Base-by-base conservation (phyloP, 1,140 invertebrate species). In the Polypedilum vanderplanki region DNA sequence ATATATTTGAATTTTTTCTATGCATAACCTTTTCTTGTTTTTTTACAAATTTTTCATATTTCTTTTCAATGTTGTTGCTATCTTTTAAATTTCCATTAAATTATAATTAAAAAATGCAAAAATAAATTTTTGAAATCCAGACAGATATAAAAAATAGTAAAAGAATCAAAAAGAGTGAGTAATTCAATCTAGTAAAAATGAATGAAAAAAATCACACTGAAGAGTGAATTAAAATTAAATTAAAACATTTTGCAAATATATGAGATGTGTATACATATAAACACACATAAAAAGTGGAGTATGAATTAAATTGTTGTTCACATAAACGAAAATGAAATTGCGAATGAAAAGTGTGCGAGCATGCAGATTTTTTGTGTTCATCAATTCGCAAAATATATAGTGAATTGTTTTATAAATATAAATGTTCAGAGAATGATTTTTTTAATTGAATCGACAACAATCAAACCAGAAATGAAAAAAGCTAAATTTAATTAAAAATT, bases 401-500 rank as follows among this genome's bases (percentile, higher is more conserved):
- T 33, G 24, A 33, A 33, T 3, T 33, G 1, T 33, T 33, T 33
- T 33, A 33, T n/a, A 57, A 57, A 57, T 57, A n/a, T 57, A 57
- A 57, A 57, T 12, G 46, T 33, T 33, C 24, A 33, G 46, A 57
- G n/a, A 57, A 57, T 57, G 46, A 57, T n/a, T 57, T 57, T 57
- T 8, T 57, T 57, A 57, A 57, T 57, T 57, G 46, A 57, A 57
- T 57, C 46, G 46, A 57, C 46, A 57, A 57, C 46, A 57, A 57
- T 57, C 46, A 57, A 57, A 57, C 46, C 46, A 57, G 46, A 57
- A n/a, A 57, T 57, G 46, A 57, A 57, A 57, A 57, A 57, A 57
- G 46, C 46, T 57, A 57, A 57, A 57, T 57, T 57, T 57, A 57
- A 57, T 57, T 57, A 57, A 57, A 57, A 57, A 57, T 57, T 57